Evolutionary conservation across 1,140 invertebrate genomes (phyloP), one percentile per base, ranked within the genome.

Genomic region (Melitaea cinxia): DNA sequence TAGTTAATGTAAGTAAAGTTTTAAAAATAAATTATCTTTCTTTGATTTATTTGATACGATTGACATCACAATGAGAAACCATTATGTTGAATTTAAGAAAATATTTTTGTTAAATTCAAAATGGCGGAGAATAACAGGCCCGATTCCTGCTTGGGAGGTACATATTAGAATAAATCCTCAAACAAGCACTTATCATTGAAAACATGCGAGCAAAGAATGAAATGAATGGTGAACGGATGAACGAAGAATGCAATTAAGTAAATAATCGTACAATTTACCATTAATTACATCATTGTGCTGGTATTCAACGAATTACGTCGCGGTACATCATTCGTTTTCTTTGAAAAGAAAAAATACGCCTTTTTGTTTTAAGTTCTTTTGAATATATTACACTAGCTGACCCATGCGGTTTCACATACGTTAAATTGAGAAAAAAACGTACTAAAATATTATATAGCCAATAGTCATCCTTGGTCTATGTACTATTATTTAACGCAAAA

Each of bases 181-280:
- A 45, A 45, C 15, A 10, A 19, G 15, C 39, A 7, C 14, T 37
- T n/a, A 37, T 45, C 15, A 45, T 45, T 10, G n/a, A 10, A 28
- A 14, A 59, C 37, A 50, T 26, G 21, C 42, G 37, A 45, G 64
- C 19, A 59, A 49, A 19, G 17, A 21, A 47, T 47, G 57, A 23
- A 23, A 50, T 19, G 23, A 55, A 35, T 24, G 37, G 42, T 49
- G 39, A 17, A 45, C 28, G 21, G 49, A 61, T 52, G 45, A 24
- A 52, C 19, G 23, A 52, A 61, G 47, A 61, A 52, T 61, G 47
- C 58, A 61, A 61, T 61, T 61, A 61, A 42, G 58, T 24, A 23
- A 35, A 50, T 50, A 60, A 35, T 52, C 14, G 58, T 10, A 62
- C 59, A 62, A 47, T 62, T 62, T 52, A 28, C 52, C 49, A 42